phyloP scores from a whole-genome alignment of 2,113 vertebrate species.

The Brachypteracias leptosomus region DNA sequence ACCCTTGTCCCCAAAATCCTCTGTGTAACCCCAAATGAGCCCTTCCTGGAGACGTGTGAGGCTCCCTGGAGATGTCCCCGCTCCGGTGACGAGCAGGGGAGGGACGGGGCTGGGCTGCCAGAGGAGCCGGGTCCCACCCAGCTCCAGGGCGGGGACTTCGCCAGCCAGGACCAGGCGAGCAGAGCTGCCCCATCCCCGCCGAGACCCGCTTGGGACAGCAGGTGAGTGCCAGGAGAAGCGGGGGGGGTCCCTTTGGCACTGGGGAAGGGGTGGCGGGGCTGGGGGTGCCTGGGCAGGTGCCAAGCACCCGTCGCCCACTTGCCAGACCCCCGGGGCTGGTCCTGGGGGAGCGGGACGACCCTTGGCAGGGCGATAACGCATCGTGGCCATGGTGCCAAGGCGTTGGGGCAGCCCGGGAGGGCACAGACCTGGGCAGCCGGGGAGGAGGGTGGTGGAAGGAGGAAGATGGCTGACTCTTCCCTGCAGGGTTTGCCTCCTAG shows the following conservation, averaged over 20 bases:
- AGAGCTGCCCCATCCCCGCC: background rate
- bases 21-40: background rate
- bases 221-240: background rate
- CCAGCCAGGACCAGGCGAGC: background rate
- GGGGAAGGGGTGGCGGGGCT: rapidly evolving
- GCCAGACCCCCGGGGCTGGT: background rate
- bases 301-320: rapidly evolving
- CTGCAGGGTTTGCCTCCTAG: background rate
- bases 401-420: background rate
- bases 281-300: background rate
- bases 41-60: rapidly evolving
- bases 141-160: slow-evolving; percentile 13
- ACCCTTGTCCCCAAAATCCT: background rate
- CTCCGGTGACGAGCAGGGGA: background rate
- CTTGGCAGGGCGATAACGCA: no score
- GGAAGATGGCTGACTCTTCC: background rate
- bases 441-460: background rate
- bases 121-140: background rate
- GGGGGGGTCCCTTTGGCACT: background rate
- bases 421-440: background rate
- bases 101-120: background rate
- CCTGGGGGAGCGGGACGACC: background rate
- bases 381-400: background rate
- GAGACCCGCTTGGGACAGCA: background rate
- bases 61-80: background rate